Conservation (phyloP, 1,140 invertebrate species). For the Aleiodes sp. region DNA sequence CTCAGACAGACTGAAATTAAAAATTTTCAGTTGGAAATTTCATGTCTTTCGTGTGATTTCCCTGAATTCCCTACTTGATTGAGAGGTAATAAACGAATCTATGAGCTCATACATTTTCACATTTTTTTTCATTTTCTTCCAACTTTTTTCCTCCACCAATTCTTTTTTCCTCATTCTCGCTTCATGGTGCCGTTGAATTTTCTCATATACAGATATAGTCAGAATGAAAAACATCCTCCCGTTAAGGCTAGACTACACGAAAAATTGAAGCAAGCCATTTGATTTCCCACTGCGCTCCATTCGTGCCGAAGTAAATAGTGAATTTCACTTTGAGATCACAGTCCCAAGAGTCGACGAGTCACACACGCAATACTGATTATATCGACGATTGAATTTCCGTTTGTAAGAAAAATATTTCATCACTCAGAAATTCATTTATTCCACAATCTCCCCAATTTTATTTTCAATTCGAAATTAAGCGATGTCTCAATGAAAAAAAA, state of each 20-base stretch:
- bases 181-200: neutral
- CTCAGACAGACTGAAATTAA: no score
- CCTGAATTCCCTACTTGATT: slow-evolving; percentile 24
- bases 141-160: neutral
- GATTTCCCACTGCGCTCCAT: slow-evolving; percentile 32
- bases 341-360: neutral
- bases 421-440: neutral
- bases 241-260: slow-evolving; percentile 26
- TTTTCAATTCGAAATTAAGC: no score
- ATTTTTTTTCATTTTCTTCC: no score
- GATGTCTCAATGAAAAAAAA: no score
- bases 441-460: neutral
- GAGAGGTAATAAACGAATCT: slow-evolving; percentile 39
- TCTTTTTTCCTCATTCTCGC: neutral
- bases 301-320: slow-evolving; percentile 7
- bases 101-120: slow-evolving; percentile 24
- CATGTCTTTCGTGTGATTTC: neutral
- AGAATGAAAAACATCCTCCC: neutral
- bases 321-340: neutral
- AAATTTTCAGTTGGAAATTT: neutral
- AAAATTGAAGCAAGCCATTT: slow-evolving; percentile 36
- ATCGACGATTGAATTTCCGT: slow-evolving; percentile 7
- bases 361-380: slow-evolving; percentile 5
- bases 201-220: neutral
- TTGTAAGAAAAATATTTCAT: neutral